Conservation (phyloP, 2,888 invertebrate genomes). For the Agrypnus murinus region DNA sequence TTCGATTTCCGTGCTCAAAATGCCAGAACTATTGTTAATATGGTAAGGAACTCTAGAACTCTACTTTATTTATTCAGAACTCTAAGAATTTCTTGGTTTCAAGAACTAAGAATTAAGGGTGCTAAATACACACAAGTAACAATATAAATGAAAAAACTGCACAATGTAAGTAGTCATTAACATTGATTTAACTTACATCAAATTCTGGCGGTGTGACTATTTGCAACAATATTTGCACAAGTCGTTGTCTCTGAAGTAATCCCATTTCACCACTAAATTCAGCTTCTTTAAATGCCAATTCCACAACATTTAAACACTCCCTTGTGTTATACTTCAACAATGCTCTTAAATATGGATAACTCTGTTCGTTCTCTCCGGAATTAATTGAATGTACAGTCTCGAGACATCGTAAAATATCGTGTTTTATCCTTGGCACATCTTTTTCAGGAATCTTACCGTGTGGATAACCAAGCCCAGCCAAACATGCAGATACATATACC, state of each 20-base stretch:
- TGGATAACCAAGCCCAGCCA: slow-evolving; percentile 91
- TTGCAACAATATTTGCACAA: slow-evolving; percentile 85
- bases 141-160: too few relatives aligned
- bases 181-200: slow-evolving; percentile 77
- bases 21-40: too few relatives aligned
- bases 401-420: slow-evolving; percentile 82
- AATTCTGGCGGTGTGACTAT: slow-evolving; percentile 82
- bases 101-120: too few relatives aligned
- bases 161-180: too few relatives aligned
- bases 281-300: slow-evolving; percentile 88
- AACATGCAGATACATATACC: slow-evolving; percentile 90
- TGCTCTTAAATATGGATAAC: slow-evolving; percentile 83
- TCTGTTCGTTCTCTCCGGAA: slow-evolving; percentile 76
- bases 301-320: slow-evolving; percentile 89
- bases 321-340: slow-evolving; percentile 87
- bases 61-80: too few relatives aligned
- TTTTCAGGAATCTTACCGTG: slow-evolving; percentile 81
- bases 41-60: too few relatives aligned
- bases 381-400: slow-evolving; percentile 81
- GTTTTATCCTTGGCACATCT: slow-evolving; percentile 79
- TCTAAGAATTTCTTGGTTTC: too few relatives aligned
- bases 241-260: slow-evolving; percentile 80
- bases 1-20: too few relatives aligned
- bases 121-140: too few relatives aligned
- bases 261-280: slow-evolving; percentile 85